A percentile compares a stretch with the other conserved stretches of the same genome.
phyloP scores from a whole-genome alignment of 2,113 vertebrate genomes.

The Notiomystis cincta region DNA sequence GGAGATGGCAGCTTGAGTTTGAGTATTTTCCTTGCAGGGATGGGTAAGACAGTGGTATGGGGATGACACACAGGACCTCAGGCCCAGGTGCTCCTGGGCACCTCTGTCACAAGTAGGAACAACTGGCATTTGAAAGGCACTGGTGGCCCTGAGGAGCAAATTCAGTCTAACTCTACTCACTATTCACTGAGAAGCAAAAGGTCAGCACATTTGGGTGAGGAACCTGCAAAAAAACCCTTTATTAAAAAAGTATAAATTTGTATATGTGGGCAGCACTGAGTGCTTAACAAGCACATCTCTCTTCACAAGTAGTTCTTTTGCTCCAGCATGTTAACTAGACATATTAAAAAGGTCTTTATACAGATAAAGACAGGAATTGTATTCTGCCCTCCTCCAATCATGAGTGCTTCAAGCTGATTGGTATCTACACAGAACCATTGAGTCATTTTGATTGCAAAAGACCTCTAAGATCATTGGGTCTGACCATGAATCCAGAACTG shows the following conservation, averaged over 20 bases:
- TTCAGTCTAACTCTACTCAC: background rate
- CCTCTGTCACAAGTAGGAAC: background rate
- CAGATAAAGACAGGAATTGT: background rate
- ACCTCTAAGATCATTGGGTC: background rate
- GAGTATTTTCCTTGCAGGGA: background rate
- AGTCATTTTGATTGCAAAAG: background rate
- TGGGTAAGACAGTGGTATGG: background rate
- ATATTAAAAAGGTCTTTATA: background rate
- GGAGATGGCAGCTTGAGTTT: background rate
- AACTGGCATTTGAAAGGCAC: background rate
- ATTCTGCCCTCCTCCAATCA: background rate
- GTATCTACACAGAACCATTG: background rate
- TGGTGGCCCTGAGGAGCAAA: background rate
- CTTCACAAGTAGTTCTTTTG: background rate
- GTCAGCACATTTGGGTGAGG: background rate
- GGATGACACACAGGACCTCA: background rate
- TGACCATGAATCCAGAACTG: background rate
- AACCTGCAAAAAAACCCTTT: background rate
- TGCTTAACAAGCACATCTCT: background rate
- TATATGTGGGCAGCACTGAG: background rate
- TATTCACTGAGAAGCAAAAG: background rate
- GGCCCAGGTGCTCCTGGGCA: background rate
- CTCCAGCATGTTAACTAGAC: background rate
- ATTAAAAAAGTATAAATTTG: background rate
- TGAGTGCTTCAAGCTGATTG: rapidly evolving